Evolutionary conservation across 2,888 invertebrate genomes (phyloP).

Genomic region (Harpalus rufipes): DNA sequence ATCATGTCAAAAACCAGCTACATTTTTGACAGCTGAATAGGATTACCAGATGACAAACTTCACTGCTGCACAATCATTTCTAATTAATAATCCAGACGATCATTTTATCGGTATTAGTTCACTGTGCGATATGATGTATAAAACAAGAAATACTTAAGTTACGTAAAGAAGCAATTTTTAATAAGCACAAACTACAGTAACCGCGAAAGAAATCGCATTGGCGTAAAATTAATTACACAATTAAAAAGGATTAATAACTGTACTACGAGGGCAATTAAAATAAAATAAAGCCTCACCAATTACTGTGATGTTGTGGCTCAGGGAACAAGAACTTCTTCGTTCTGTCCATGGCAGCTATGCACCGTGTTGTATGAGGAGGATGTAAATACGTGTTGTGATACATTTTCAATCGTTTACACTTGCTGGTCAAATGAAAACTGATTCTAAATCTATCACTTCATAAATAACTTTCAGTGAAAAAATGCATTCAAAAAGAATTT

Average conservation of each 20-base stretch:
- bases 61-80: background rate
- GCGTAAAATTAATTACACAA: slow-evolving; percentile 54
- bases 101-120: background rate
- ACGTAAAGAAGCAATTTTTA: background rate
- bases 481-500: slow-evolving; percentile 23
- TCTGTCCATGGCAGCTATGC: slow-evolving; percentile 45
- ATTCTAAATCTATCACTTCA: slow-evolving; percentile 3
- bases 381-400: slow-evolving; percentile 76
- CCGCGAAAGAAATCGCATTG: slow-evolving; percentile 47
- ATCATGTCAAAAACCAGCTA: background rate
- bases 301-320: slow-evolving; percentile 61
- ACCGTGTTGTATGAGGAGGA: slow-evolving; percentile 71
- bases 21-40: background rate
- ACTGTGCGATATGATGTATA: background rate
- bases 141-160: background rate
- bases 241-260: slow-evolving; percentile 60
- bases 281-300: slow-evolving; percentile 63
- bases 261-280: slow-evolving; percentile 55
- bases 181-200: background rate
- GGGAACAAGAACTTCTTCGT: slow-evolving; percentile 58
- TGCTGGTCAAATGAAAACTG: slow-evolving; percentile 25
- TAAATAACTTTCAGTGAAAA: slow-evolving; percentile 5
- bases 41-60: slow-evolving; percentile 6
- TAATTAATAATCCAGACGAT: slow-evolving; percentile 10
- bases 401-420: slow-evolving; percentile 71